Evolutionary conservation across 92 coral and sea anemone genomes (phyloP), one percentile per base, ranked within the genome.

Genomic region (Paramuricea clavata): DNA sequence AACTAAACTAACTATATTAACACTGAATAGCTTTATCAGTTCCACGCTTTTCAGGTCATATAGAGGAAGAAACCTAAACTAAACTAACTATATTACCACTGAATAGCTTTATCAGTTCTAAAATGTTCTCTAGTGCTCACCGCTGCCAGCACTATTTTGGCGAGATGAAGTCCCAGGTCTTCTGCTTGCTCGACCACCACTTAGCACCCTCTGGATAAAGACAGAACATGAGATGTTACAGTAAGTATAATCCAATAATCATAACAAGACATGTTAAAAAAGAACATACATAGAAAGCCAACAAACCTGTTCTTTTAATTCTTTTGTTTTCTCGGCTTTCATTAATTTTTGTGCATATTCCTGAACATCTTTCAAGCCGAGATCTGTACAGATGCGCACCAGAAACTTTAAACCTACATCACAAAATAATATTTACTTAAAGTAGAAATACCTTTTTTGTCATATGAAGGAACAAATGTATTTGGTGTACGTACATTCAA

Each of bases 311-410:
- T 97, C 95, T 35, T 97, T 97, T 9, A 97, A 67, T 71, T 97
- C 99, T 69, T 95, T 92, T 25, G 99, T 97, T 82, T 97, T 97
- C 54, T 97, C 99, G 15, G 97, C 99, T 81, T 97, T 97, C 86
- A 93, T 97, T 27, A 97, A 89, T 72, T 97, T 97, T 83, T 94
- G 95, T 1, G 99, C 99, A 57, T 93, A 97, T 49, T 97, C 99
- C 89, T 97, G 99, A 54, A 94, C 99, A 64, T 97, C 99, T 52
- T 97, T 97, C 26, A 97, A 68, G 1, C 99, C 99, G 74, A 97
- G 97, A 65, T 97, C 99, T 31, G 99, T 94, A 41, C 99, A 97
- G 59, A 97, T 97, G 33, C 99, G 91, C 56, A 97, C 99, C 75
- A 97, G 86, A 86, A 97, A 97, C 92, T 97, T 97, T 42, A 97